Conservation (phyloP, 1,140 invertebrate species). For the Drosophila pseudoananassae region DNA sequence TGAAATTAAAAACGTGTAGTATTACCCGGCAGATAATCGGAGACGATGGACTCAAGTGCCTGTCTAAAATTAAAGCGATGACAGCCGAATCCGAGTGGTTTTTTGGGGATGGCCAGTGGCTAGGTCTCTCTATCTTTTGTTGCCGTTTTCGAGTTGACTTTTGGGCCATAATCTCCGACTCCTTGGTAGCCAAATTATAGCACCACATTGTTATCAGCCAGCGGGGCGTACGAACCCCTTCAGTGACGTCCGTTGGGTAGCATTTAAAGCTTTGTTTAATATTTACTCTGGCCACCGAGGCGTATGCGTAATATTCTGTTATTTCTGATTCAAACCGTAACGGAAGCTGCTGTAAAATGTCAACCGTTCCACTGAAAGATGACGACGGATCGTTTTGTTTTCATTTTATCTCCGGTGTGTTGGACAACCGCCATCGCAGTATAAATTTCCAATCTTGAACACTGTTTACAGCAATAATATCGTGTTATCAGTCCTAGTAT, state of each 20-base stretch:
- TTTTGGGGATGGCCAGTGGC: slow-evolving; percentile 33
- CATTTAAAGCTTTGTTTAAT: slow-evolving; percentile 47
- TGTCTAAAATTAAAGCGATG: slow-evolving; percentile 63
- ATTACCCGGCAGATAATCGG: slow-evolving; percentile 55
- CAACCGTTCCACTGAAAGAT: slow-evolving; percentile 20
- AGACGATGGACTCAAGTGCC: slow-evolving; percentile 29
- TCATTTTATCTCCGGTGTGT: slow-evolving; percentile 32
- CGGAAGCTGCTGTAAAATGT: slow-evolving; percentile 60
- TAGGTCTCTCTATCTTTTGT: slow-evolving; percentile 22
- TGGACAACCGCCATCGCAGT: slow-evolving; percentile 35
- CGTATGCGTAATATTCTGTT: slow-evolving; percentile 61
- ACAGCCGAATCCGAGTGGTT: slow-evolving; percentile 27
- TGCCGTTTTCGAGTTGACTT: slow-evolving; percentile 13
- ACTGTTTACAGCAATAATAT: slow-evolving; percentile 48
- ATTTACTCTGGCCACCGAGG: slow-evolving; percentile 50
- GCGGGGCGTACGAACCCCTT: slow-evolving; percentile 48
- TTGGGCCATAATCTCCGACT: slow-evolving; percentile 15
- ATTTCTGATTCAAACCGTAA: slow-evolving; percentile 16
- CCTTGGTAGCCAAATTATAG: slow-evolving; percentile 36
- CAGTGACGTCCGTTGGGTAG: slow-evolving; percentile 59
- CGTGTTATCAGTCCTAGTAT: slow-evolving; percentile 27
- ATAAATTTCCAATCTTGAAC: slow-evolving; percentile 43
- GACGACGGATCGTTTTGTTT: slow-evolving; percentile 18
- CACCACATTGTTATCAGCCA: slow-evolving; percentile 55
- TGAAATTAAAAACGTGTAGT: slow-evolving; percentile 52